These are phyloP conservation scores for Rhinolophus sinicus DNA, from an alignment of 2,113 vertebrate genomes.

Conservation along the genomic window DNA sequence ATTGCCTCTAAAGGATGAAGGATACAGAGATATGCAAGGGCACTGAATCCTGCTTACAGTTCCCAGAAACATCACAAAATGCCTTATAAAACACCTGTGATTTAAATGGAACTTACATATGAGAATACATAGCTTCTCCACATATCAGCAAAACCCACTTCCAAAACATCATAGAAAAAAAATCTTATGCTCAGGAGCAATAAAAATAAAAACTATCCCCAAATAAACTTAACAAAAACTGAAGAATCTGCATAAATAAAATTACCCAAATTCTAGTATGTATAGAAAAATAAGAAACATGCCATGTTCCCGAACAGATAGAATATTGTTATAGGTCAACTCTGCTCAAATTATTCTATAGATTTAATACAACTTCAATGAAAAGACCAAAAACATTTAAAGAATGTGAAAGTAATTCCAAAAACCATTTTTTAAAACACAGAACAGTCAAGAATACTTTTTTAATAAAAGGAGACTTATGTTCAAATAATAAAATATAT, in stretches of 20 bases:
- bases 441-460: not conserved
- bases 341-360: constrained; percentile 16
- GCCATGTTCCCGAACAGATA: not conserved
- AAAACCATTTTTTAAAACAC: constrained; percentile 10
- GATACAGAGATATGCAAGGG: not conserved
- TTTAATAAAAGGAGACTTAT: not conserved
- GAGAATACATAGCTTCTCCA: not conserved
- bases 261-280: not conserved
- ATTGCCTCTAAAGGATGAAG: not conserved
- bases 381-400: constrained; percentile 35
- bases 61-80: not conserved
- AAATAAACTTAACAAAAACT: constrained; percentile 34
- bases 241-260: constrained; percentile 19
- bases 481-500: constrained; percentile 34
- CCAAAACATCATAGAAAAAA: constrained; percentile 32
- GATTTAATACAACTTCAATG: not conserved
- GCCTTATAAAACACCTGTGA: not conserved
- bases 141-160: not conserved
- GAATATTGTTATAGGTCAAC: not conserved
- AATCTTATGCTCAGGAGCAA: not conserved
- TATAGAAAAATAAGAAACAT: not conserved
- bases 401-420: not conserved
- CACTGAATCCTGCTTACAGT: not conserved
- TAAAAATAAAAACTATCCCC: not conserved
- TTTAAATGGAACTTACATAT: not conserved